phyloP scores from a whole-genome alignment of 2,797 vertebrate species.

The Allobates femoralis region DNA sequence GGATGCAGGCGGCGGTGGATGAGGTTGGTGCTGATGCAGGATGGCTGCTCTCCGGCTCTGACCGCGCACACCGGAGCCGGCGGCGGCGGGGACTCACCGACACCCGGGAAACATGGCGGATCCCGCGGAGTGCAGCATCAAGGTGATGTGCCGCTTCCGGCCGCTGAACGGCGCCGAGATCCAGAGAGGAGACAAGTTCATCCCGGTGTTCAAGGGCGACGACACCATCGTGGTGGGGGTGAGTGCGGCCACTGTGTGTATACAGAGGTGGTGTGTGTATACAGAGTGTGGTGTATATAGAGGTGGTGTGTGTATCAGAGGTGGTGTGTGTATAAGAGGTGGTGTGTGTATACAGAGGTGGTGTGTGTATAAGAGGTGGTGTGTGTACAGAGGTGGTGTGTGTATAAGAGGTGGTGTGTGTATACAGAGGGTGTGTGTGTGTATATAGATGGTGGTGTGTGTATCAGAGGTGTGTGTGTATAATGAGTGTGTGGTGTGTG shows the following conservation, averaged over 20 bases:
- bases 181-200: constrained; percentile 87
- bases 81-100: too few relatives aligned
- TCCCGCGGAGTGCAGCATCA: constrained; percentile 90
- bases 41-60: constrained; percentile 66
- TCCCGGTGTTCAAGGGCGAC: constrained; percentile 91
- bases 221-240: constrained; percentile 92
- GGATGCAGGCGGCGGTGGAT: constrained; percentile 58
- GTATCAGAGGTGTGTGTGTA: too few relatives aligned
- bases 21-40: constrained; percentile 74
- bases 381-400: too few relatives aligned
- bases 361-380: too few relatives aligned
- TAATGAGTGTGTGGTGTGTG: too few relatives aligned
- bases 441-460: too few relatives aligned
- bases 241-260: constrained; percentile 68
- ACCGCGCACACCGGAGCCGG: too few relatives aligned
- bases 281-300: too few relatives aligned
- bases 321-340: background rate
- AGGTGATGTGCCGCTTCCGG: constrained; percentile 95
- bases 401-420: too few relatives aligned
- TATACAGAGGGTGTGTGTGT: too few relatives aligned
- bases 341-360: too few relatives aligned
- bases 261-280: background rate
- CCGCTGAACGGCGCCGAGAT: constrained; percentile 90
- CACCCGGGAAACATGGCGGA: constrained; percentile 76
- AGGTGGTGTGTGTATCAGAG: background rate